Evolutionary conservation across 2,888 invertebrate genomes (phyloP), one percentile per base, ranked within the genome.

Genomic region (Thera britannica): DNA sequence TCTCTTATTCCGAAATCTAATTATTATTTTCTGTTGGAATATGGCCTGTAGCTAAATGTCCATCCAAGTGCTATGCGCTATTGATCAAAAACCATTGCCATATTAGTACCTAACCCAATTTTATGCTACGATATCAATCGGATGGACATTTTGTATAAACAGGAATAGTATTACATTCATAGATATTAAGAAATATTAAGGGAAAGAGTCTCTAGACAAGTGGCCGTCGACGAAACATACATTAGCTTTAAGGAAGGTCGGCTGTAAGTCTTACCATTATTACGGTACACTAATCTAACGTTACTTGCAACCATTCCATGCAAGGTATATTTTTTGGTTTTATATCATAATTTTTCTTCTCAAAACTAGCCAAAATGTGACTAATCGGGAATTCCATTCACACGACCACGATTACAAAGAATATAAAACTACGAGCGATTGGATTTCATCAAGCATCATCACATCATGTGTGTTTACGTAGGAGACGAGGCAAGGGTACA

Each of bases 321-420:
- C 57, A 62, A 51, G 49, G 49, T 56, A 56, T 63, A 63, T 70
- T 75, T 52, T 69, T 70, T 66, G 66, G 59, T 69, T 69, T 56
- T 54, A 54, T 58, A 63, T 58, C 44, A 52, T 57, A 65, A 51
- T 63, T 60, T 57, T 61, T 38, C 5, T 54, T 41, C 2, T n/a
- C 38, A 59, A 34, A 41, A 58, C 36, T 55, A 54, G 54, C 41
- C 49, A 62, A 61, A 58, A 52, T 52, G 52, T 63, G 54, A 58
- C 62, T 58, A 54, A 65, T 44, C 58, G 38, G 35, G 44, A 62
- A 52, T 12, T 38, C 52, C 61, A 46, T 55, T 35, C 12, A 62
- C 35, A 63, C 38, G 3, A 65, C 46, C 44, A 48, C 61, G 36
- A 61, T 65, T 57, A 60, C 46, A 56, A 49, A 2, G 11, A 57